These are phyloP conservation scores for Drosophila algonquin DNA, from an alignment of 2,888 invertebrate genomes.

Conservation along the genomic window DNA sequence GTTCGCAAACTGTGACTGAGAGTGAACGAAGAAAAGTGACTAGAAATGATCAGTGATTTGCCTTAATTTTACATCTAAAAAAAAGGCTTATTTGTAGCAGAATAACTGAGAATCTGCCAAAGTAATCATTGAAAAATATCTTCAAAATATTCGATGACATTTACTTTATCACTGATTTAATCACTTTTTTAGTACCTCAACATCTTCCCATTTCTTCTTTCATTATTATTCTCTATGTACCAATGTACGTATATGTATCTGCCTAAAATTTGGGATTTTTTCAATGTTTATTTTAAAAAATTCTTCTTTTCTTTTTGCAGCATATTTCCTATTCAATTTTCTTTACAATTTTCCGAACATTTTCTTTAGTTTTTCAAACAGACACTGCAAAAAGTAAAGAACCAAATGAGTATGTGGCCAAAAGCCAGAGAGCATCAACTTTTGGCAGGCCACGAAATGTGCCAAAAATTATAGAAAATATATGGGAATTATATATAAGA, in stretches of 20 bases:
- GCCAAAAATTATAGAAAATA: slow-evolving; percentile 44
- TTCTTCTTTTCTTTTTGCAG: neutral
- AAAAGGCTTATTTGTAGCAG: too few relatives aligned
- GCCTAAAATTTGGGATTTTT: neutral
- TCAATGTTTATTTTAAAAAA: slow-evolving; percentile 11
- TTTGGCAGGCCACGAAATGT: slow-evolving; percentile 51
- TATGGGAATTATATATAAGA: slow-evolving; percentile 36
- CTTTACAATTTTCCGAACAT: slow-evolving; percentile 29
- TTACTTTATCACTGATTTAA: neutral
- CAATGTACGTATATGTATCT: neutral
- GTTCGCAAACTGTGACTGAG: neutral
- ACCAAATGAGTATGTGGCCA: slow-evolving; percentile 5
- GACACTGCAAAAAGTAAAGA: slow-evolving; percentile 5
- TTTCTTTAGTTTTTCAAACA: slow-evolving; percentile 28
- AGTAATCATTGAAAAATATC: too few relatives aligned
- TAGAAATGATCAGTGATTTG: neutral
- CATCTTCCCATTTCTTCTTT: neutral
- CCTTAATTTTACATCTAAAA: too few relatives aligned
- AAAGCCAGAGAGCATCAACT: slow-evolving; percentile 27
- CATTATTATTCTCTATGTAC: neutral
- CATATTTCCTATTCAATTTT: slow-evolving; percentile 24
- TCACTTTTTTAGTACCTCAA: neutral
- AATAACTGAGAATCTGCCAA: too few relatives aligned
- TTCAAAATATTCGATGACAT: too few relatives aligned
- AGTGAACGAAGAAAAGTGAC: neutral